phyloP scores from a whole-genome alignment of 2,797 vertebrate species.

The Darevskia mixta region DNA sequence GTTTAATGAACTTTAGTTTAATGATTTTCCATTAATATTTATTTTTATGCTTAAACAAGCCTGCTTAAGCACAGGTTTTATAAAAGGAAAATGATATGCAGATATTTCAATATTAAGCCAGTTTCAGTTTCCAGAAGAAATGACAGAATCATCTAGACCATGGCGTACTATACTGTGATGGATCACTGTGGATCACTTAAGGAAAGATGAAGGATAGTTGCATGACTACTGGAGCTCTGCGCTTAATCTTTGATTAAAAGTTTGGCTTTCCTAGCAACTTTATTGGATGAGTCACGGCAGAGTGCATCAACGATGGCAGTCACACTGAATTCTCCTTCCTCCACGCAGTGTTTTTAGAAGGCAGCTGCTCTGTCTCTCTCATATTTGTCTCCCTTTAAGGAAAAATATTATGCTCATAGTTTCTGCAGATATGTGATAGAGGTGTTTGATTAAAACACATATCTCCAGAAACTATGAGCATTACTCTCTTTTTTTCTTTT shows the following conservation, averaged over 20 bases:
- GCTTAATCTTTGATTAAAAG: constrained; percentile 24
- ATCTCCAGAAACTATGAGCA: constrained; percentile 13
- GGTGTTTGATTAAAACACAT: constrained; percentile 19
- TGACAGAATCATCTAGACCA: background rate
- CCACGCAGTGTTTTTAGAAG: background rate
- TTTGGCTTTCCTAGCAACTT: constrained; percentile 6
- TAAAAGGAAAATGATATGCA: constrained; percentile 35
- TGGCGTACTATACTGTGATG: background rate
- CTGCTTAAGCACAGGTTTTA: constrained; percentile 41
- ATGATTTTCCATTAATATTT: constrained; percentile 51
- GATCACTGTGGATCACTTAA: background rate
- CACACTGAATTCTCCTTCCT: background rate
- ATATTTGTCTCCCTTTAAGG: background rate
- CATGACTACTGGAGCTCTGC: constrained; percentile 18
- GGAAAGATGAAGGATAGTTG: constrained; percentile 43
- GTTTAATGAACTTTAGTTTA: constrained; percentile 57
- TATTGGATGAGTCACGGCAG: constrained; percentile 6
- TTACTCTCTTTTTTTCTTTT: background rate
- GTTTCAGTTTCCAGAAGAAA: constrained; percentile 29
- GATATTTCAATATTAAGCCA: constrained; percentile 25
- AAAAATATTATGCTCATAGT: constrained; percentile 1
- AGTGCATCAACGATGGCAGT: background rate
- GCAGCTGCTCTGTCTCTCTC: background rate
- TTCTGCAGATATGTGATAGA: background rate
- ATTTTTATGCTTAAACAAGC: constrained; percentile 40